Base-by-base conservation (phyloP, 2,888 invertebrate genomes). In the Agonopterix heracliana region DNA sequence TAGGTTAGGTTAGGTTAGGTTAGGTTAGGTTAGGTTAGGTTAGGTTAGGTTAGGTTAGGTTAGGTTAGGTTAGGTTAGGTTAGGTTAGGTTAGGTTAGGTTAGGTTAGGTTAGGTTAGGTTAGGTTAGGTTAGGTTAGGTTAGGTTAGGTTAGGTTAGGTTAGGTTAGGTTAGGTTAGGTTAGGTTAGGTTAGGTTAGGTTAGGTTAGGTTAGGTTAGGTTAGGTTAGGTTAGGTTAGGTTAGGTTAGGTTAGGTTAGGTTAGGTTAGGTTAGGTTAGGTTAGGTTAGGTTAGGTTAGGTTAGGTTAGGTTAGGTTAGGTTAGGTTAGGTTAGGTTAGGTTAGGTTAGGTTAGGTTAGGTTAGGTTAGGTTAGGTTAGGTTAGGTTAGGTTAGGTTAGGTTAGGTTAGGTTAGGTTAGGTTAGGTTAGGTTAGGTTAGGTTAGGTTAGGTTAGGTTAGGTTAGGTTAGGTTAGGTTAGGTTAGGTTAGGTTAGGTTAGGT, bases 261-360 rank as follows among this genome's bases (percentile, higher is more conserved):
- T 9, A 8, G 35, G 35, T 8, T 8, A 8, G 9, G 1, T n/a
- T 2, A 9, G 9, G 9, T 9, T 36, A 10, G 36, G 36, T 36
- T 36, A 8, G 5, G 7, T 9, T 5, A 8, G 5, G 9, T 35
- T 35, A 8, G 9, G 35, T 5, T 8, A 2, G 36, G 1, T 9
- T 3, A 3, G 35, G 35, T 35, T 9, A 36, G 36, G 36, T 36
- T 36, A 36, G 36, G 36, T 49, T 52, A 46, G 51, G 51, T 53
- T 49, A 51, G 51, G 53, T 50, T 52, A 55, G 53, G 50, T 50
- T 54, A 50, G 55, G 53, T 52, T 52, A 52, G 53, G 54, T 53
- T 53, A 53, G 54, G 54, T 53, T 54, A 50, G 52, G 50, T 52
- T 48, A 47, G 52, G 52, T 51, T 53, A 49, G 51, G 49, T 49